Base-by-base conservation (phyloP, 2,888 invertebrate genomes). In the Toxonevra muliebris region DNA sequence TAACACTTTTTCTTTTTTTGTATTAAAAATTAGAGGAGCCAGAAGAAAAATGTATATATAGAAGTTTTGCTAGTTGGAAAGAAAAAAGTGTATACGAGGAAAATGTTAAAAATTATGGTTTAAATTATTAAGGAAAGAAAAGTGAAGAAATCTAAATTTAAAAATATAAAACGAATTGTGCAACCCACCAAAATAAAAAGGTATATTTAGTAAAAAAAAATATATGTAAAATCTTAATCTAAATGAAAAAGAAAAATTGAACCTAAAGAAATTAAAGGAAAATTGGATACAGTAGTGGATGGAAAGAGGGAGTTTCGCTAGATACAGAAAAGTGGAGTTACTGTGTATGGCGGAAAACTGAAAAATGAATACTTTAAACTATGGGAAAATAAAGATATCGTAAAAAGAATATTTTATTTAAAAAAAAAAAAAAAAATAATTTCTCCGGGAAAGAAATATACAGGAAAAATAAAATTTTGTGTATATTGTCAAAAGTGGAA, bases 321-420 rank as follows among this genome's bases (percentile, higher is more conserved):
- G 81, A 81, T 80, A 80, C 80, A 80, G 76, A 80, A 80, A 80
- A 80, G 79, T 76, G 80, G 30, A 77, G 79, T 81, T 77, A n/a
- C 17, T n/a, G 59, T 59, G 48, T 60, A 43, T 60, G 13, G 12
- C 2, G 13, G n/a, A 19, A 45, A 43, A 45, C 30, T 30, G 30
- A 30, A 30, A 30, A 30, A n/a, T n/a, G n/a, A n/a, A n/a, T n/a
- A n/a, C n/a, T n/a, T n/a, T n/a, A n/a, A n/a, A 30, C 30, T 4
- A 30, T 30, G 30, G 30, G 7, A 30, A 30, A 30, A 30, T 30
- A 7, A 30, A 30, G 7, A 30, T 30, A 30, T 30, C 30, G 7
- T 4, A 30, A 30, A 7, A 30, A 7, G 30, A 30, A 30, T 30
- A 30, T 30, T 30, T 30, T 2, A 30, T 2, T 30, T 7, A 30